Evolutionary conservation across 2,888 invertebrate genomes (phyloP).

Genomic region (Lithophane ornitopus): DNA sequence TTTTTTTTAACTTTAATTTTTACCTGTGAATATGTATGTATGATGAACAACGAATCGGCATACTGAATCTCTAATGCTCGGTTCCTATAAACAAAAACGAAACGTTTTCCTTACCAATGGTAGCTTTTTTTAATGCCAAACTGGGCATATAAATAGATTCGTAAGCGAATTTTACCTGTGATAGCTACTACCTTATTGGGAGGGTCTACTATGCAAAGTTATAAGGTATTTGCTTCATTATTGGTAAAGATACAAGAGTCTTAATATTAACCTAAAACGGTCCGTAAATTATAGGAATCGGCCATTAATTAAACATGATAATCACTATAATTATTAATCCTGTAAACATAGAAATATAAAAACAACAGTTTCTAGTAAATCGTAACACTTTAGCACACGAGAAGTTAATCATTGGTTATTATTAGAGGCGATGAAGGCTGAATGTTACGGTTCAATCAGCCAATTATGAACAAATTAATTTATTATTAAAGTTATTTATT

Average conservation of each 20-base stretch:
- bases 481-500: constrained; percentile 23
- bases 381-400: constrained; percentile 44
- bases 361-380: constrained; percentile 26
- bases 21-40: neutral
- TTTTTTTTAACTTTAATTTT: too few relatives aligned
- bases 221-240: too few relatives aligned
- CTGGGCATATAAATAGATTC: too few relatives aligned
- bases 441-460: constrained; percentile 14
- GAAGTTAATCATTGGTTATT: constrained; percentile 40
- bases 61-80: constrained; percentile 15
- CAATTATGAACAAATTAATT: constrained; percentile 35
- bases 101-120: too few relatives aligned
- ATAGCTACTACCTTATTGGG: too few relatives aligned
- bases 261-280: too few relatives aligned
- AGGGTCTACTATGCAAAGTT: too few relatives aligned
- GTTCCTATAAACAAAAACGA: too few relatives aligned
- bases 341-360: constrained; percentile 23
- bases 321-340: constrained; percentile 12
- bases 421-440: constrained; percentile 55
- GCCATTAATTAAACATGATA: constrained; percentile 11
- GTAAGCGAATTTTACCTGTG: too few relatives aligned
- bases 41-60: neutral
- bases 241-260: too few relatives aligned
- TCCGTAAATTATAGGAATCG: too few relatives aligned
- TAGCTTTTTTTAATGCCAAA: too few relatives aligned